Evolutionary conservation across 2,113 vertebrate genomes (phyloP), one percentile per base, ranked within the genome.

Genomic region (Noturus placidus): DNA sequence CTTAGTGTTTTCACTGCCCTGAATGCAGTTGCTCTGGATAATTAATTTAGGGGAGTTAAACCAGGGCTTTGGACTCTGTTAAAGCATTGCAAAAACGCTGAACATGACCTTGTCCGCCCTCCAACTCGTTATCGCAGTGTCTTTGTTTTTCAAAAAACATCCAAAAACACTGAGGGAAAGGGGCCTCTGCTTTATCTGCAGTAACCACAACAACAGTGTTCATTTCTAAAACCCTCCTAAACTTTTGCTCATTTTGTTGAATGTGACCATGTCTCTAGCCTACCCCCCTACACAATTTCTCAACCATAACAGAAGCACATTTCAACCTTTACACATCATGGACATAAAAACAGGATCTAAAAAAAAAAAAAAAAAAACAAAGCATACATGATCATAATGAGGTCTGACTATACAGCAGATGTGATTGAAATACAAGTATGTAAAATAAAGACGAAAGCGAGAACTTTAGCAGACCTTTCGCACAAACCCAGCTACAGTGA

Each of bases 101-200:
- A 30, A 35, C 59, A 35, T 81, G 78, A 81, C 10, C 50, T 46
- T n/a, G 33, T 33, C 78, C 30, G 67, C 85, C 22, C n/a, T 54
- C 17, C 46, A 7, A n/a, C 27, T 22, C 3, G 57, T 78, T 79
- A 65, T 78, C 76, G 4, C 20, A 15, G n/a, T 10, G 17, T 33
- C 79, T 72, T 74, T 87, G 54, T 74, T 87, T 87, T 86, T 69
- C 59, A 67, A n/a, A 61, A 74, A 50, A 3, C 19, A 2, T 42
- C 52, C 59, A 79, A 80, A 74, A 13, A 30, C 76, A 63, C 57
- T 56, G 22, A 70, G 27, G 80, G 35, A 88, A 83, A 35, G 42
- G 80, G 77, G 72, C 63, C 72, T 70, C 25, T 22, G 17, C 57
- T 30, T 91, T 89, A 89, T 91, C 88, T 88, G 14, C 27, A 33